phyloP scores from a whole-genome alignment of 1,140 invertebrate genomes.

The Microvelia longipes region DNA sequence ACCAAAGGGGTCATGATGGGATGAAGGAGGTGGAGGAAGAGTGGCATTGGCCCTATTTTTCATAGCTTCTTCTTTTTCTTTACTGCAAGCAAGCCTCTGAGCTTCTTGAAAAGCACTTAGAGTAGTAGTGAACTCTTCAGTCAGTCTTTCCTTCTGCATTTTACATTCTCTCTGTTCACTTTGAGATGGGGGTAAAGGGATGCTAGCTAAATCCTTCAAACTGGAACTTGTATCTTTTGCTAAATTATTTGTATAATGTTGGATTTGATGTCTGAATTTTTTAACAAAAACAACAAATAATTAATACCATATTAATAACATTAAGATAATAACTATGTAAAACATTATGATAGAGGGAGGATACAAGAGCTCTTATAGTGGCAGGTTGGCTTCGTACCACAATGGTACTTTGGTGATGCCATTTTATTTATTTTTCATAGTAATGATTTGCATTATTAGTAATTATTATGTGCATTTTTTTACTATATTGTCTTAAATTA shows the following conservation, averaged over 20 bases:
- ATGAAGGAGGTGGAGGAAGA: constrained; percentile 19
- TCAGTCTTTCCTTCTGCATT: constrained; percentile 77
- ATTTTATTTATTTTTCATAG: neutral
- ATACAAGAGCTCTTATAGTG: neutral
- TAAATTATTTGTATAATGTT: constrained; percentile 88
- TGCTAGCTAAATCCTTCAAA: constrained; percentile 58
- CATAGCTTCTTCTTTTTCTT: constrained; percentile 65
- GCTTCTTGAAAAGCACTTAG: constrained; percentile 73
- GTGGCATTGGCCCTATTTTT: constrained; percentile 21
- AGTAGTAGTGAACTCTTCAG: constrained; percentile 86
- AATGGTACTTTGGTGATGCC: neutral
- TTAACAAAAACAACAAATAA: constrained; percentile 1
- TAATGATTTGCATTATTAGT: neutral
- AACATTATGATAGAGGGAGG: neutral
- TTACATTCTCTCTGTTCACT: constrained; percentile 61
- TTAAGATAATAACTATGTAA: neutral
- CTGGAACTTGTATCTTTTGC: constrained; percentile 83
- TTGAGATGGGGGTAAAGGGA: constrained; percentile 32
- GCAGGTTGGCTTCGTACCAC: neutral
- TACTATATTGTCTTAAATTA: no score
- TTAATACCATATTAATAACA: neutral
- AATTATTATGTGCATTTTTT: neutral
- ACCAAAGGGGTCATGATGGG: neutral
- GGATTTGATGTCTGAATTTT: constrained; percentile 65
- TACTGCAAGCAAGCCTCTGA: constrained; percentile 63